These are phyloP conservation scores for Ginglymostoma cirratum DNA, from an alignment of 2,113 vertebrate genomes.

Conservation along the genomic window DNA sequence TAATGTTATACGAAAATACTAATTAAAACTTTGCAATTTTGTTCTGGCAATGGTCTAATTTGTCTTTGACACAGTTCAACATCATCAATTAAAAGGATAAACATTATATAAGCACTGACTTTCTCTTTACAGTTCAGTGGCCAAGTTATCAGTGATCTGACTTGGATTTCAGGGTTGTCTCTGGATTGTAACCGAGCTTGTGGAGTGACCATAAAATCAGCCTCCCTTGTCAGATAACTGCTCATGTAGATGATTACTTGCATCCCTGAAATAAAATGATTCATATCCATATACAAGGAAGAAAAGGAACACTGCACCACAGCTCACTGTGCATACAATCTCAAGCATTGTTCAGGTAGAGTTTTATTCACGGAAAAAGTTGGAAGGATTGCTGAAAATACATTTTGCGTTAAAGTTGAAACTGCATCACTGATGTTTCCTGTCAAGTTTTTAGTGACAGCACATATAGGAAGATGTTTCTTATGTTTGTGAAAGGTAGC, in stretches of 20 bases:
- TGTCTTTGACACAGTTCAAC: not conserved
- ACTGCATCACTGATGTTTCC: constrained; percentile 22
- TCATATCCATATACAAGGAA: not conserved
- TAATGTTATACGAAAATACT: not conserved
- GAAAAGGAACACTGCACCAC: not conserved
- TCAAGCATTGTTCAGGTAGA: not conserved
- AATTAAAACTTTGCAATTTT: not conserved
- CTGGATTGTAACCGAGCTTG: not conserved
- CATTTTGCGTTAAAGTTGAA: constrained; percentile 28
- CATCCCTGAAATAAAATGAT: not conserved
- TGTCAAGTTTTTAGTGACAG: constrained; percentile 19
- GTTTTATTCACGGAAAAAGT: not conserved
- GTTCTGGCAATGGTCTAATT: not conserved
- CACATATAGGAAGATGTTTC: constrained; percentile 14
- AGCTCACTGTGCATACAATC: not conserved
- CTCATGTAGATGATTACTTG: not conserved
- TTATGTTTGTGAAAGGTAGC: constrained; percentile 29
- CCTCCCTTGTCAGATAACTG: not conserved
- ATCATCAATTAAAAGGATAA: not conserved
- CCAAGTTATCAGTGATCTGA: not conserved
- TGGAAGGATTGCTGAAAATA: not conserved
- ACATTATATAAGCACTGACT: not conserved
- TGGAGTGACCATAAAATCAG: not conserved
- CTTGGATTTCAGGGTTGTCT: no score
- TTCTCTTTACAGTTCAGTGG: not conserved